Conservation (phyloP, 2,888 invertebrate genomes). For the Hydrotaea diabolus region DNA sequence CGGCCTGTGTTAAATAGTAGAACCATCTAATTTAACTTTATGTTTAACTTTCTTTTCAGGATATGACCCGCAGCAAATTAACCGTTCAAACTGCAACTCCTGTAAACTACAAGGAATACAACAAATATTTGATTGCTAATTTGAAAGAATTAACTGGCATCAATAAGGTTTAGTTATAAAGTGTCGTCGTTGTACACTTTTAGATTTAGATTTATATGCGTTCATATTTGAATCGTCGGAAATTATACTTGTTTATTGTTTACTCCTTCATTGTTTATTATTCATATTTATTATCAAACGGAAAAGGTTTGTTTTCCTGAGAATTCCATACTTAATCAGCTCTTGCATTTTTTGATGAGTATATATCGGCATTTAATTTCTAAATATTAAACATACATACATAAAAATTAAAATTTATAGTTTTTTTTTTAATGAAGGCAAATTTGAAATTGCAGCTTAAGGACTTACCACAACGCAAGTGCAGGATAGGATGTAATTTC, state of each 20-base stretch:
- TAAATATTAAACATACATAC: neutral
- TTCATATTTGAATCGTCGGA: slow-evolving; percentile 30
- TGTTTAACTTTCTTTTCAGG: slow-evolving; percentile 69
- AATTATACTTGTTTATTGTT: slow-evolving; percentile 47
- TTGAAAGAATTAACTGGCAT: slow-evolving; percentile 85
- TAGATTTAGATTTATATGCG: slow-evolving; percentile 44
- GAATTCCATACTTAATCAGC: too few relatives aligned
- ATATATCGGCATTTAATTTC: neutral
- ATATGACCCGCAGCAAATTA: slow-evolving; percentile 85
- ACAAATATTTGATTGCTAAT: slow-evolving; percentile 86
- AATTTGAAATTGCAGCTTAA: too few relatives aligned
- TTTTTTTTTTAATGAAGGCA: too few relatives aligned
- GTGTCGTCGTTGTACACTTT: slow-evolving; percentile 16
- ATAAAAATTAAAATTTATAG: too few relatives aligned
- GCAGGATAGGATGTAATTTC: too few relatives aligned
- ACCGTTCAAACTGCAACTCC: slow-evolving; percentile 86
- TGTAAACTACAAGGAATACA: slow-evolving; percentile 89
- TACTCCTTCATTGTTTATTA: slow-evolving; percentile 28
- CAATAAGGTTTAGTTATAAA: slow-evolving; percentile 72
- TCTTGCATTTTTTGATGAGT: neutral
- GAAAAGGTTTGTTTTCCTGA: neutral
- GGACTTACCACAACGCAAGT: too few relatives aligned
- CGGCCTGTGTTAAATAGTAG: neutral
- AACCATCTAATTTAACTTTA: neutral
- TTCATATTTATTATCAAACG: neutral